phyloP scores from a whole-genome alignment of 2,797 vertebrate genomes.

The Callimico goeldii region DNA sequence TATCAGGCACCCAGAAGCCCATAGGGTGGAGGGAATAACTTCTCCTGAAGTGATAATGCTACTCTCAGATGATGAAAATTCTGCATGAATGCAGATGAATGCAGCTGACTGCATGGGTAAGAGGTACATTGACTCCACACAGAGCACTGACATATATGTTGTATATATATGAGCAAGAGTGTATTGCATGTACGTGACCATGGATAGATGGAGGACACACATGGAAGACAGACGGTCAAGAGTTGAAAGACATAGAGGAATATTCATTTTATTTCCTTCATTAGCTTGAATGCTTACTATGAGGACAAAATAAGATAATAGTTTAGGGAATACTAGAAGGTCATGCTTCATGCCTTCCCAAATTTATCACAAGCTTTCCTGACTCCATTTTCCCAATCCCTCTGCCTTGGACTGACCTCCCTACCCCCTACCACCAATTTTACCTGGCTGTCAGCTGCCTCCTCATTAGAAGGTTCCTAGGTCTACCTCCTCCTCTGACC shows the following conservation, averaged over 20 bases:
- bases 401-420: not conserved
- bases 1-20: not conserved
- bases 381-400: not conserved
- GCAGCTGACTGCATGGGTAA: not conserved
- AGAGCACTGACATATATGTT: not conserved
- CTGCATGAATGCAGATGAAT: too few relatives aligned
- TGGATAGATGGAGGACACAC: not conserved
- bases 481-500: not conserved
- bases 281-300: not conserved
- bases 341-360: not conserved
- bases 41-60: not conserved
- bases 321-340: not conserved
- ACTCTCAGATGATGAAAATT: not conserved
- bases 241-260: not conserved
- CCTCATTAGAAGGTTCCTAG: not conserved
- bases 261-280: not conserved
- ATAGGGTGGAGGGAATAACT: not conserved
- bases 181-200: too few relatives aligned
- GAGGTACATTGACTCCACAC: not conserved
- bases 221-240: rapidly evolving
- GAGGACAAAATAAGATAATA: not conserved
- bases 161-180: not conserved
- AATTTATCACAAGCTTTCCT: not conserved
- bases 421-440: rapidly evolving
- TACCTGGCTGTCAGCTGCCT: not conserved